Conservation (phyloP, 2,113 vertebrate genomes). For the Coptodon rendalli region DNA sequence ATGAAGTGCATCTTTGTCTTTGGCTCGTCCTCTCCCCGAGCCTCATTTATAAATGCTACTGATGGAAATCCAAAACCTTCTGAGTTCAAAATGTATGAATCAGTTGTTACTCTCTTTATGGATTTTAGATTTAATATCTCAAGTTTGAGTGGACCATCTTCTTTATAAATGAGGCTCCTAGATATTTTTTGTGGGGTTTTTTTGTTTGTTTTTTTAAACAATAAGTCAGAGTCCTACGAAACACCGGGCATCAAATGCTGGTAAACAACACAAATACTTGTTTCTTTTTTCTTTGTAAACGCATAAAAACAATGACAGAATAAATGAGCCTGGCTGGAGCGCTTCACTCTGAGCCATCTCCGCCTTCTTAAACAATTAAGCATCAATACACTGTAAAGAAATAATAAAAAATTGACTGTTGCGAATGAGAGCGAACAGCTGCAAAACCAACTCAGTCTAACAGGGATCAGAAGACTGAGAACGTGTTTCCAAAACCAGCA, state of each 20-base stretch:
- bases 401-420: neutral
- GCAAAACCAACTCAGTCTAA: neutral
- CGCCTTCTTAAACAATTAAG: neutral
- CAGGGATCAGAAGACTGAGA: neutral
- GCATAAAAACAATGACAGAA: neutral
- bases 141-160: neutral
- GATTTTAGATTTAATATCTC: neutral
- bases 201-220: neutral
- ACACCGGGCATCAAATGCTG: neutral
- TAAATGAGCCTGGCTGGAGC: neutral
- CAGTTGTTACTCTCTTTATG: neutral
- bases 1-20: constrained; percentile 19
- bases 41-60: neutral
- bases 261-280: neutral
- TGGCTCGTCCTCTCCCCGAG: constrained; percentile 13
- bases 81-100: neutral
- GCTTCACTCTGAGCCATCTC: neutral
- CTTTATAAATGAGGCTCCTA: constrained; percentile 17
- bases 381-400: neutral
- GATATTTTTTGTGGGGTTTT: neutral
- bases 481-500: neutral
- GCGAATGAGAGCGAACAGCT: neutral
- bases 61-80: neutral
- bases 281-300: neutral
- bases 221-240: neutral